These are phyloP conservation scores for Mola mola DNA, from an alignment of 2,113 vertebrate genomes.

Conservation along the genomic window DNA sequence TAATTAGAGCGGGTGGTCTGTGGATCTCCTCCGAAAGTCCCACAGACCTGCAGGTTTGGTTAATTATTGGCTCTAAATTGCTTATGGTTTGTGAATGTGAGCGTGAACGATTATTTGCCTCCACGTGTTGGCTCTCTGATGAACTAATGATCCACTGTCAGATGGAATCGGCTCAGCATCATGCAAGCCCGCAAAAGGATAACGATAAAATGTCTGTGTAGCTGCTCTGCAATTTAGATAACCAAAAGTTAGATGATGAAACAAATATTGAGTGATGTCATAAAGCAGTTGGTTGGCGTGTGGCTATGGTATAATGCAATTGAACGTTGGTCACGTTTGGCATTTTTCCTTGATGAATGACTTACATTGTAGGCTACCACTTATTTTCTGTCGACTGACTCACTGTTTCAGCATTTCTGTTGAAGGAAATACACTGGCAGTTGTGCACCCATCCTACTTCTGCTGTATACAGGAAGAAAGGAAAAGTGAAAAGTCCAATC, in stretches of 20 bases:
- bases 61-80: neutral
- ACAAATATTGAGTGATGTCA: too few species aligned
- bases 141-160: neutral
- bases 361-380: neutral
- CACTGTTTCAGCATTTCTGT: conserved; percentile 27
- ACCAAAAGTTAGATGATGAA: too few species aligned
- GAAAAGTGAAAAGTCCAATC: conserved; percentile 40
- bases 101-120: neutral
- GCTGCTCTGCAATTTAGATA: neutral
- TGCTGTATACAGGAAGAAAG: conserved; percentile 29
- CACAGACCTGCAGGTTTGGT: neutral
- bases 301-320: conserved; percentile 9
- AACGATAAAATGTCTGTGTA: too few species aligned
- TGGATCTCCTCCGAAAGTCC: neutral
- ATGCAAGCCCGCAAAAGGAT: too few species aligned
- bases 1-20: too few species aligned
- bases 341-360: conserved; percentile 18
- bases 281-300: conserved; percentile 1
- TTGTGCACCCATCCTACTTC: neutral
- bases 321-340: conserved; percentile 8
- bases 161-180: too few species aligned
- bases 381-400: conserved; percentile 15
- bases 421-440: conserved; percentile 30
- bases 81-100: neutral
- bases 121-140: neutral